A percentile compares a stretch with the other conserved stretches of the same genome.
phyloP scores from a whole-genome alignment of 64 coral and sea anemone genomes.

The Pocillopora verrucosa region DNA sequence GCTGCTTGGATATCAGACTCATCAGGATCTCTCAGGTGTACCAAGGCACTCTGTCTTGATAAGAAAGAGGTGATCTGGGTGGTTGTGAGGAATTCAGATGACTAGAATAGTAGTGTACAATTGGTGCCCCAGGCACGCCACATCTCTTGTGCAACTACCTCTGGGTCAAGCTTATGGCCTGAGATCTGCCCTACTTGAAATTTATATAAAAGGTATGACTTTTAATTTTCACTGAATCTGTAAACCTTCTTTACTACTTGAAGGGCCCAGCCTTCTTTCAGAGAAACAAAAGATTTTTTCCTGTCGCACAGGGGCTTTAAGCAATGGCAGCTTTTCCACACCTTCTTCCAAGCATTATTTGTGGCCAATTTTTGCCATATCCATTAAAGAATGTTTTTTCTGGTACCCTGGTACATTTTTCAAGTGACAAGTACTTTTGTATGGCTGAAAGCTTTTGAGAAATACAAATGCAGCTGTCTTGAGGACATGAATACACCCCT shows the following conservation, averaged over 20 bases:
- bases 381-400: no score
- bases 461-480: constrained; percentile 32
- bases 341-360: constrained; percentile 38
- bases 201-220: constrained; percentile 41
- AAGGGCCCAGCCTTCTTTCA: constrained; percentile 17
- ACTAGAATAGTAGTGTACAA: constrained; percentile 15
- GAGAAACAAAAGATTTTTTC: constrained; percentile 23
- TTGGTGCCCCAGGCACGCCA: constrained; percentile 21
- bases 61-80: background rate
- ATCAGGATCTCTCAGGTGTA: background rate
- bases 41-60: constrained; percentile 16
- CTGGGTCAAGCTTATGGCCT: constrained; percentile 30
- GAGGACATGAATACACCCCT: constrained; percentile 40
- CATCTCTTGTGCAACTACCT: constrained; percentile 49
- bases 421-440: no score
- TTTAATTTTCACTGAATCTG: constrained; percentile 30
- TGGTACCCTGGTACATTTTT: no score
- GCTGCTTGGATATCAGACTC: constrained; percentile 19
- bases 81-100: background rate
- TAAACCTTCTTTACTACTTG: background rate
- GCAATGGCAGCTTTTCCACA: constrained; percentile 42
- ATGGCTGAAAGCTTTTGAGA: background rate
- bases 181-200: constrained; percentile 36
- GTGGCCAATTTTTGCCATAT: background rate
- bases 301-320: constrained; percentile 33